A percentile compares a stretch with the other conserved stretches of the same genome.
Conservation (phyloP, 1,140 invertebrate genomes). For the Zaprionus ornatus region DNA sequence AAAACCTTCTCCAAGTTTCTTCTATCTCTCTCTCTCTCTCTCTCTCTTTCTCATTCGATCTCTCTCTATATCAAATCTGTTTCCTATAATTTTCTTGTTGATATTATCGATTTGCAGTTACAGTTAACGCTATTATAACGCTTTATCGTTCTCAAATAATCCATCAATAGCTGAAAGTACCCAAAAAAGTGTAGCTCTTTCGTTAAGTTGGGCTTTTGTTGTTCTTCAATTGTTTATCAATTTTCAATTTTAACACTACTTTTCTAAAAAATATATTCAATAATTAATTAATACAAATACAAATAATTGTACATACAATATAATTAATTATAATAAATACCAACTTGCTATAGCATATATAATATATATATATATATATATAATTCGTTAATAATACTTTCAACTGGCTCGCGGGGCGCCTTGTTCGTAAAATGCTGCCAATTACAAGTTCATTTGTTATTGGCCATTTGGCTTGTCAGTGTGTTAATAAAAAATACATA, state of each 20-base stretch:
- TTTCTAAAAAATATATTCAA: slow-evolving; percentile 81
- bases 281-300: slow-evolving; percentile 47
- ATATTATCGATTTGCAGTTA: background rate
- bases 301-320: slow-evolving; percentile 76
- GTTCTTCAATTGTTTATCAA: slow-evolving; percentile 12
- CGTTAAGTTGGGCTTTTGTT: slow-evolving; percentile 1
- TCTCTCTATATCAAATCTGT: background rate
- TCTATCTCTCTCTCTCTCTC: background rate
- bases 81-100: slow-evolving; percentile 1
- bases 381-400: slow-evolving; percentile 79
- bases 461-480: slow-evolving; percentile 51
- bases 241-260: slow-evolving; percentile 64
- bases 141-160: background rate
- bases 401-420: slow-evolving; percentile 56
- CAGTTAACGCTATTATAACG: background rate
- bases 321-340: slow-evolving; percentile 77
- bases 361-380: slow-evolving; percentile 28
- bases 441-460: slow-evolving; percentile 12
- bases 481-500: slow-evolving; percentile 76
- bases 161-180: background rate
- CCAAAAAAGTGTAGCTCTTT: background rate
- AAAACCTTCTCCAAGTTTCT: background rate
- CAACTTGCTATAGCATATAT: slow-evolving; percentile 77
- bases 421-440: slow-evolving; percentile 59
- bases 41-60: background rate